A percentile compares a stretch with the other conserved stretches of the same genome.
phyloP scores from a whole-genome alignment of 2,888 invertebrate genomes.

The Erynnis tages region DNA sequence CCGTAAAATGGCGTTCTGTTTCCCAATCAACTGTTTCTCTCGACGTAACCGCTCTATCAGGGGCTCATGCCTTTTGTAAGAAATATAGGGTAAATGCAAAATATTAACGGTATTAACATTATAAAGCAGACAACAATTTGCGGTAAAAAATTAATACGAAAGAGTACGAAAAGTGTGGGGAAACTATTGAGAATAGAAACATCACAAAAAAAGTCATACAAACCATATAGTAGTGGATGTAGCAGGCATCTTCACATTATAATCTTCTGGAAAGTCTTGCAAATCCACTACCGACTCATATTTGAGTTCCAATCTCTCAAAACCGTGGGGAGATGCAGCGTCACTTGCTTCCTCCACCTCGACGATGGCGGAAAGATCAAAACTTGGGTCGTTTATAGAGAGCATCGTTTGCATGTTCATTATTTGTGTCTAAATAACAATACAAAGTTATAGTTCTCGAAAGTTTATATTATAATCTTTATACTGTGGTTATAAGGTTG shows the following conservation, averaged over 20 bases:
- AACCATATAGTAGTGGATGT: constrained; percentile 69
- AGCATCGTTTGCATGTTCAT: constrained; percentile 74
- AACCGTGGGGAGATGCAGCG: constrained; percentile 54
- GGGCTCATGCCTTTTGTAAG: constrained; percentile 77
- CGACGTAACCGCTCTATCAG: constrained; percentile 68
- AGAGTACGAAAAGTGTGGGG: too few relatives aligned
- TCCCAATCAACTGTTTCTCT: constrained; percentile 66
- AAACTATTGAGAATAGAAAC: too few relatives aligned
- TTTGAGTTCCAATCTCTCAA: constrained; percentile 65
- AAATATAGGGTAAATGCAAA: too few relatives aligned
- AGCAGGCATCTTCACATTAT: constrained; percentile 50
- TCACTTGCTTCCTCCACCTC: constrained; percentile 72
- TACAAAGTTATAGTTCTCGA: neutral
- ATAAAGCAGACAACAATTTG: too few relatives aligned
- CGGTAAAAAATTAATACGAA: too few relatives aligned
- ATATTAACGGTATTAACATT: too few relatives aligned
- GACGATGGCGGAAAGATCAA: constrained; percentile 73
- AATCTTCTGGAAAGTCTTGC: constrained; percentile 58
- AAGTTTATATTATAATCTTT: too few relatives aligned
- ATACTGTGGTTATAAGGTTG: too few relatives aligned
- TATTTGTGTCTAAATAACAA: constrained; percentile 62
- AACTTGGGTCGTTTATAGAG: constrained; percentile 70
- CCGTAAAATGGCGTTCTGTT: constrained; percentile 69
- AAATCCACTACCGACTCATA: constrained; percentile 64
- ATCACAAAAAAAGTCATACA: constrained; percentile 27